These are phyloP conservation scores for Charina bottae DNA, from an alignment of 2,113 vertebrate genomes.

Conservation along the genomic window DNA sequence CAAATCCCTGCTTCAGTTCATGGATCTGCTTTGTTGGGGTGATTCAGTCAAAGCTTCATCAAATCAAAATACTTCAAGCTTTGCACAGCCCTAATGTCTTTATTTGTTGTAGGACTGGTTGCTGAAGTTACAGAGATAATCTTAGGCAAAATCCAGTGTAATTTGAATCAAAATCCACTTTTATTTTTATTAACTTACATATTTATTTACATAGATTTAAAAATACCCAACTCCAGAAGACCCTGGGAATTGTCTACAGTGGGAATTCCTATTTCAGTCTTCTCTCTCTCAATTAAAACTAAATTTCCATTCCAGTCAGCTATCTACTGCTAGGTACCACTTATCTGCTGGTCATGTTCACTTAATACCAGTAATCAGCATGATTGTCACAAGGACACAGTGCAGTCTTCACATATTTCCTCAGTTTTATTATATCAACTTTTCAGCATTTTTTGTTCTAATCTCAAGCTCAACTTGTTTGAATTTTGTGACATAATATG, in stretches of 20 bases:
- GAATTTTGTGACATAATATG: background rate
- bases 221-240: background rate
- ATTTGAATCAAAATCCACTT: background rate
- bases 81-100: background rate
- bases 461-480: background rate
- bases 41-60: background rate
- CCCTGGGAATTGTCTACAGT: background rate
- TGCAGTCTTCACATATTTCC: background rate
- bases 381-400: background rate
- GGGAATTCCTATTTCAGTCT: background rate
- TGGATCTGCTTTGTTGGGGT: background rate
- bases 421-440: background rate
- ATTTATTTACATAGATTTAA: background rate
- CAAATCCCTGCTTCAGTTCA: background rate
- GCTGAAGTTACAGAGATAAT: background rate
- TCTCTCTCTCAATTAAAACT: background rate
- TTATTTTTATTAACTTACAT: background rate
- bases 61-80: background rate
- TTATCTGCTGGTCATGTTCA: background rate
- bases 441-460: background rate
- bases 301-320: background rate
- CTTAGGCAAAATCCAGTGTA: background rate
- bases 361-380: background rate
- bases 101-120: background rate
- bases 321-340: background rate